Base-by-base conservation (phyloP, 1,140 invertebrate species). In the Trypoxylus dichotomus region DNA sequence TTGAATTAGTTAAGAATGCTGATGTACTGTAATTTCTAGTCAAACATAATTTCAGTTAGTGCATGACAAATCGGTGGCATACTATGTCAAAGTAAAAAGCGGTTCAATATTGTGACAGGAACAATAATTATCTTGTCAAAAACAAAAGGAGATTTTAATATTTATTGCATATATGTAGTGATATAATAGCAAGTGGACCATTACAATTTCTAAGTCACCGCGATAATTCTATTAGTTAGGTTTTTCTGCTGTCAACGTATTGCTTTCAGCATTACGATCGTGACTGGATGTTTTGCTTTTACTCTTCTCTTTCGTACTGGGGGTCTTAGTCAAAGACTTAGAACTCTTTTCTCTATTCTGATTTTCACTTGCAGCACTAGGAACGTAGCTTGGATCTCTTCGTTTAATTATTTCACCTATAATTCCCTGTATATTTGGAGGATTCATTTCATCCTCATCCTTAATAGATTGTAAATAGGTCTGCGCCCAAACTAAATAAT, bases 311-410 rank as follows among this genome's bases (percentile, higher is more conserved):
- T 27, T 68, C 0, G 24, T 27, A 27, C 60, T 68, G 7, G 60
- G 24, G 1, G 21, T 29, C 24, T 29, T 68, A 2, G 60, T 3
- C 21, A 68, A 68, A 25, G 60, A 68, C 25, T 24, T 68, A 68
- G 60, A 68, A 54, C 47, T 68, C 24, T 68, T 68, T 27, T 68
- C 60, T 21, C 13, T 6, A 2, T 68, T 68, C 11, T 68, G 60
- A 10, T 15, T 7, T 68, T 68, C 60, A 27, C 8, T 25, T 27
- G 27, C 13, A 68, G 6, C 43, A 91, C 86, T 37, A 83, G 81
- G 15, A 2, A 3, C 7, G 7, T 68, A 68, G 60, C 25, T 68
- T 7, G 21, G 21, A 68, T 68, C 60, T 29, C 60, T 68, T 1
- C 60, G 21, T 29, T 68, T 68, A 15, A 68, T 68, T 0, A 83